Base-by-base conservation (phyloP, 2,888 invertebrate genomes). In the Geophilus truncorum region DNA sequence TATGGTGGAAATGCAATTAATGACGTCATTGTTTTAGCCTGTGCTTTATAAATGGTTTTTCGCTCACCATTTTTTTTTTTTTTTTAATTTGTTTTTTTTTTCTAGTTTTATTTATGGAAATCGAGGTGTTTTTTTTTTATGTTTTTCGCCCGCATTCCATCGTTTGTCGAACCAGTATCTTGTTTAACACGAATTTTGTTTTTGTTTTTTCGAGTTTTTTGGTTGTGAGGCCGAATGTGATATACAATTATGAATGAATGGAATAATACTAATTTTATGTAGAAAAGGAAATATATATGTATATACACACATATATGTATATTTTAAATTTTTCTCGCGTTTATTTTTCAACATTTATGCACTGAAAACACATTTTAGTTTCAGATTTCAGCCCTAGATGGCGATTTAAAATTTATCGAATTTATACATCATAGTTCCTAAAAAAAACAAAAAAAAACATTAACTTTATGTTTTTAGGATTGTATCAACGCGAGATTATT, bases 201-300 rank as follows among this genome's bases (percentile, higher is more conserved):
- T 57, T 21, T 4, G 12, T 23, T 45, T n/a, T n/a, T 45, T 45
- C n/a, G 45, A 45, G 57, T 57, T 7, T n/a, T n/a, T 57, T 9
- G 57, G 21, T 57, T 57, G 57, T 57, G 57, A 57, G 57, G 57
- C 57, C 57, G 57, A 57, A 57, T 57, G 57, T 57, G 57, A 57
- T 57, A 57, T n/a, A n/a, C n/a, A 57, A 57, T 3, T 57, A 57
- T 21, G 23, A 23, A 57, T 57, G 40, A 57, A 57, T 57, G 57
- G 21, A 57, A 57, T 23, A 57, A 23, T 57, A 57, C 21, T 23
- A 57, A 57, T 57, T 21, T 57, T 21, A 21, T 57, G 57, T 57
- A 57, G 57, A 57, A 57, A 57, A 57, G 21, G 21, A 21, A 12
- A 34, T 34, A 34, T 34, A 34, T 34, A 34, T 7, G 9, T 34